Base-by-base conservation (phyloP, 2,113 vertebrate genomes). In the Nerophis ophidion region DNA sequence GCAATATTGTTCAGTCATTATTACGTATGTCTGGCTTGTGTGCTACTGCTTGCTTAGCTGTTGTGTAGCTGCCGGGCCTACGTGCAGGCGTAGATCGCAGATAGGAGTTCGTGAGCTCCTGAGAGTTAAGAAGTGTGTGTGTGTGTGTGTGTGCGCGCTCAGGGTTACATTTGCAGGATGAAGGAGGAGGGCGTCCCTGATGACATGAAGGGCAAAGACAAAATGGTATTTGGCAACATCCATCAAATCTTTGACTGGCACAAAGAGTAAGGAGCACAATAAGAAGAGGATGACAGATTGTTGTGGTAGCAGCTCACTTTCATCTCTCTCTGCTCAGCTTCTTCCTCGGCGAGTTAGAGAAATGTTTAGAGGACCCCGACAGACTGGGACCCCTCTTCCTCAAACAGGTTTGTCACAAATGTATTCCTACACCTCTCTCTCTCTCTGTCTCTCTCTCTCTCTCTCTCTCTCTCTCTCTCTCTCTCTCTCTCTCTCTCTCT, bases 161-260 rank as follows among this genome's bases (percentile, higher is more conserved):
- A 99, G 97, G 95, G 96, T 76, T 99, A 99, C 78, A 97, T 99
- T 92, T 91, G 91, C 72, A 91, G 94, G 60, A 98, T 98, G 95
- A 98, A 93, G 70, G 97, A 98, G 80, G 96, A 99, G 44, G 95
- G 95, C 0, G 93, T 98, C 63, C 97, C 95, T 0, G 96, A 98
- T 50, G 97, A 99, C 68, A 98, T 98, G 97, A 99, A 98, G 82
- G 97, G 96, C 60, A 99, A 98, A 83, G 97, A 98, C 88, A 99
- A 98, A 86, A 96, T 98, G 34, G 93, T 99, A 40, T 99, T 99
- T 77, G 96, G 97, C 79, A 99, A 99, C 86, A 95, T 99, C 77
- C 93, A 97, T 77, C 96, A 99, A 83, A 98, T 98, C 77, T 98
- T 94, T 12, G 97, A 98, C 88, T 99, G 95, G 95, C 97, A 99